Evolutionary conservation across 2,113 vertebrate species (phyloP).

Genomic region (Phalacrocorax aristotelis): DNA sequence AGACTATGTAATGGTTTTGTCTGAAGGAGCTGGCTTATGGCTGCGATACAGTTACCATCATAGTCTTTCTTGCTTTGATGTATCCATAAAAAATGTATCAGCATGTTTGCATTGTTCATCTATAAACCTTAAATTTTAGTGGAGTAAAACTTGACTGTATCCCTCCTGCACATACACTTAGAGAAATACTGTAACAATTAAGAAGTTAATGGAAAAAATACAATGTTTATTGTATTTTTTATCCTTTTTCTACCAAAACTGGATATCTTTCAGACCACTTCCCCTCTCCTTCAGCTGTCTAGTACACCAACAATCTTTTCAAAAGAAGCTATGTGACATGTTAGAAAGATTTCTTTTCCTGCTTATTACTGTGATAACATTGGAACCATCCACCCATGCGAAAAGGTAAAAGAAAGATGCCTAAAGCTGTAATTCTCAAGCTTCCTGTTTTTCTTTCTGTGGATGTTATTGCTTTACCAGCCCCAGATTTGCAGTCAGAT

Average conservation of each 20-base stretch:
- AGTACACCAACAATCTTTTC: fast-evolving
- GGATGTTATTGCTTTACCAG: background rate
- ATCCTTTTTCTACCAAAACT: background rate
- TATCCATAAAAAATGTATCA: background rate
- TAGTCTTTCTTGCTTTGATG: background rate
- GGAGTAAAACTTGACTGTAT: background rate
- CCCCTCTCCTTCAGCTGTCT: background rate
- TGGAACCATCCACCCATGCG: background rate
- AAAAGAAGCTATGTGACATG: background rate
- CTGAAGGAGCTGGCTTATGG: background rate
- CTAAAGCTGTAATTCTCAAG: background rate
- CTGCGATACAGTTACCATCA: background rate
- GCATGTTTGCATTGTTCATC: background rate
- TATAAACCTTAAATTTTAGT: background rate
- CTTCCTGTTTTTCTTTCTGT: background rate
- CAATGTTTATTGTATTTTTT: background rate
- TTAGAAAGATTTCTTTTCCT: background rate
- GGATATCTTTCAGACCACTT: background rate
- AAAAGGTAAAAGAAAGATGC: background rate
- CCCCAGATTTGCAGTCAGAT: background rate
- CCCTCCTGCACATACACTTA: background rate
- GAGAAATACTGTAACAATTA: background rate
- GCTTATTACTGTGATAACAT: background rate
- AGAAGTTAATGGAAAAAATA: background rate
- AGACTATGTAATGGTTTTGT: background rate